Evolutionary conservation across 2,888 invertebrate species (phyloP).

Genomic region (Cantharis rustica): DNA sequence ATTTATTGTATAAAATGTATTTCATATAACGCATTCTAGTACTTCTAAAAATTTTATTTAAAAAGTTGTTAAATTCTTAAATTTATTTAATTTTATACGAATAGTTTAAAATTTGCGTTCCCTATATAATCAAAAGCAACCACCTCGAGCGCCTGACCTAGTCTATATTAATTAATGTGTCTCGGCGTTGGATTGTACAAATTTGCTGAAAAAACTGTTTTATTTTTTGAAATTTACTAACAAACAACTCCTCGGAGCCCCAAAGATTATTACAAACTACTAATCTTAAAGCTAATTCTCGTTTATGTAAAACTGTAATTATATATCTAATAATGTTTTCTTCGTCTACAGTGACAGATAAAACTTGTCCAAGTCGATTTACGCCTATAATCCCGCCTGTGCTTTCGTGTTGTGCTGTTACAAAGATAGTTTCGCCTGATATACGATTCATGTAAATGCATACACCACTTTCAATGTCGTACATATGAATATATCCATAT

Average conservation of each 20-base stretch:
- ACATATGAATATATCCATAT: conserved; percentile 98
- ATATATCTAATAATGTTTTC: conserved; percentile 97
- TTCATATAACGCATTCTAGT: too few relatives aligned
- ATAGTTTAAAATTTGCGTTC: too few relatives aligned
- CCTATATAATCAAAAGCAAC: too few relatives aligned
- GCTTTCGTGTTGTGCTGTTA: conserved; percentile 93
- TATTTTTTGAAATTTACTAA: conserved; percentile 96
- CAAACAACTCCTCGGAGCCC: conserved; percentile 95
- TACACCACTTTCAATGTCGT: conserved; percentile 95
- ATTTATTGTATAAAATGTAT: neutral
- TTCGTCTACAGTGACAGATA: conserved; percentile 99
- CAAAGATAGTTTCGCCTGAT: conserved; percentile 97
- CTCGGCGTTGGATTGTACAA: too few relatives aligned
- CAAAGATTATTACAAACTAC: conserved; percentile 95
- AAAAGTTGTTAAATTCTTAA: too few relatives aligned
- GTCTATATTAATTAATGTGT: too few relatives aligned
- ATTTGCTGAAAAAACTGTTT: too few relatives aligned
- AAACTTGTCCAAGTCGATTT: conserved; percentile 85
- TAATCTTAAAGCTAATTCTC: conserved; percentile 93
- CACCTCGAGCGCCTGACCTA: too few relatives aligned
- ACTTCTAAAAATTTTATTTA: too few relatives aligned
- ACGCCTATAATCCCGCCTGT: conserved; percentile 94
- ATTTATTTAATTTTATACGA: too few relatives aligned
- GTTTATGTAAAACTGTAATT: conserved; percentile 92
- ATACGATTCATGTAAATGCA: conserved; percentile 99